Percentiles rank a stretch among this genome's conserved stretches.
phyloP scores from a whole-genome alignment of 2,888 invertebrate species.

The Heliothis peltigera region DNA sequence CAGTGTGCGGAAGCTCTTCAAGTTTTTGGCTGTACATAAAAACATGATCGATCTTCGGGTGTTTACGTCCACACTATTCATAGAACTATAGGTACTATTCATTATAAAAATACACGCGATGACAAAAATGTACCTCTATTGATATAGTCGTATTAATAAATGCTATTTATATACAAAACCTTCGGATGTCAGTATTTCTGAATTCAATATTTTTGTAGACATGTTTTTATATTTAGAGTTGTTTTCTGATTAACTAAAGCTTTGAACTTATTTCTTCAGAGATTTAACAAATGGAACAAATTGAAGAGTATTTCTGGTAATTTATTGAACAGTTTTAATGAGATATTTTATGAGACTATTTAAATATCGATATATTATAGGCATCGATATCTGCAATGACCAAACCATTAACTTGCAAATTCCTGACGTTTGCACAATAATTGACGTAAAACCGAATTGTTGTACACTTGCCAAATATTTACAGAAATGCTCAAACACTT shows the following conservation, averaged over 20 bases:
- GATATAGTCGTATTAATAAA: background rate
- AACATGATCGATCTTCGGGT: background rate
- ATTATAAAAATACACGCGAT: background rate
- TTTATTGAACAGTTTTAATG: too few species aligned
- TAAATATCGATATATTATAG: background rate
- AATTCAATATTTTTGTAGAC: conserved; percentile 7
- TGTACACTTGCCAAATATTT: conserved; percentile 32
- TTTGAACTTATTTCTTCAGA: background rate
- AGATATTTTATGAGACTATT: too few species aligned
- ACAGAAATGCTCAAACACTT: conserved; percentile 23
- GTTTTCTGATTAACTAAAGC: background rate
- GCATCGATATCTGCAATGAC: conserved; percentile 5
- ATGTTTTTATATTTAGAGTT: conserved; percentile 3
- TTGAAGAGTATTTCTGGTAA: too few species aligned
- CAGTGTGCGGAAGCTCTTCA: too few species aligned
- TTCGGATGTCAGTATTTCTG: conserved; percentile 27
- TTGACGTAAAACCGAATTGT: conserved; percentile 17
- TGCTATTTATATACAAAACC: conserved; percentile 9
- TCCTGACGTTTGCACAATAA: background rate
- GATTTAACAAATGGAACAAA: too few species aligned
- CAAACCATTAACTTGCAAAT: conserved; percentile 17
- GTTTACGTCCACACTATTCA: background rate
- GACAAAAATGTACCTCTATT: conserved; percentile 10
- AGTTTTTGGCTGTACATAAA: background rate
- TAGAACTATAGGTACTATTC: background rate